Percentiles rank a stretch among this genome's conserved stretches.
Evolutionary conservation across 2,113 vertebrate species (phyloP).

Genomic region (Vimba vimba): DNA sequence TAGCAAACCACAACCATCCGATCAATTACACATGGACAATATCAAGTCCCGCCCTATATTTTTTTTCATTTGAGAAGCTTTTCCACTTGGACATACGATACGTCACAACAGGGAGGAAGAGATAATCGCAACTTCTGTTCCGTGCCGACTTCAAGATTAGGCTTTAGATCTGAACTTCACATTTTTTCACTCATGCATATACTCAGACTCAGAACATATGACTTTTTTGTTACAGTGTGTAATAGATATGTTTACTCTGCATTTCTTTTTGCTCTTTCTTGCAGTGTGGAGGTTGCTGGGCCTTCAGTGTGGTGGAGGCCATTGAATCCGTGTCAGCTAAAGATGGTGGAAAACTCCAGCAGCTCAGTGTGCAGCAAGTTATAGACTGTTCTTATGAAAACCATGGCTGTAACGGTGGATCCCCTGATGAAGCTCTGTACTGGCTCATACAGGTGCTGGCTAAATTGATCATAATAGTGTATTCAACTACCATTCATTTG

Average conservation of each 20-base stretch:
- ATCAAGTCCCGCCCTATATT: too few species aligned
- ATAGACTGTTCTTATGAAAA: slow-evolving; percentile 88
- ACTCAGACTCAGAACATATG: background rate
- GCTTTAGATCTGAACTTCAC: too few species aligned
- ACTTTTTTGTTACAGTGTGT: background rate
- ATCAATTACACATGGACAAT: too few species aligned
- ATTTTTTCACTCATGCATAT: background rate
- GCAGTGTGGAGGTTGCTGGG: slow-evolving; percentile 95
- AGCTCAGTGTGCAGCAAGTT: slow-evolving; percentile 91
- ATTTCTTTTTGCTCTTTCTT: slow-evolving; percentile 17
- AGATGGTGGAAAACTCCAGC: slow-evolving; percentile 71
- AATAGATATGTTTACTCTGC: background rate
- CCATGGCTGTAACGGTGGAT: slow-evolving; percentile 84
- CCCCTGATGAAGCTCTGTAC: slow-evolving; percentile 75
- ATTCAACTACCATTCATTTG: background rate
- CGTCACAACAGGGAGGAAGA: too few species aligned
- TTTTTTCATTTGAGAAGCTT: too few species aligned
- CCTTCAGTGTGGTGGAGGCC: slow-evolving; percentile 87
- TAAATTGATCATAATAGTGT: background rate
- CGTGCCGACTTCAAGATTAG: background rate
- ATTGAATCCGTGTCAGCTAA: slow-evolving; percentile 83
- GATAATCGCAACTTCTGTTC: too few species aligned
- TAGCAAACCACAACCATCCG: too few species aligned
- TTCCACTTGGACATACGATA: too few species aligned
- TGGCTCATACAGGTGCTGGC: slow-evolving; percentile 85